Evolutionary conservation across 2,113 vertebrate species (phyloP).

Genomic region (Pelobates fuscus): DNA sequence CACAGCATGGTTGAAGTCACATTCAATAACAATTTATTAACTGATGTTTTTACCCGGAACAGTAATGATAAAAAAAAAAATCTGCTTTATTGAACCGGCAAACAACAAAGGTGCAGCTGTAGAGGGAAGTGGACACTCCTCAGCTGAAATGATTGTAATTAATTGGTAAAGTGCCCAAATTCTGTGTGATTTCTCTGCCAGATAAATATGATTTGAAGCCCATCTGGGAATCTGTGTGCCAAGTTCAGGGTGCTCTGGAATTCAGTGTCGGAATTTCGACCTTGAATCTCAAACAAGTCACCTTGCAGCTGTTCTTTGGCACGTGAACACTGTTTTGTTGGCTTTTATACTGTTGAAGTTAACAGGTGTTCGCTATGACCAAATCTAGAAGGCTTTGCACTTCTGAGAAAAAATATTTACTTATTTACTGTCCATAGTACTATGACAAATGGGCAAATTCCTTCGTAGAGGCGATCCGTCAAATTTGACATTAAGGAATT

Average conservation of each 20-base stretch:
- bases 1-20: no score
- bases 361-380: conserved; percentile 34
- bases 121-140: no score
- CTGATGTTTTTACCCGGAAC: no score
- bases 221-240: not conserved
- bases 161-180: not conserved
- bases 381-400: conserved; percentile 18
- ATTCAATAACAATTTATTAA: no score
- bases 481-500: no score
- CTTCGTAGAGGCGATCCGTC: no score
- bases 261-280: conserved; percentile 15
- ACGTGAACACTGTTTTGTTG: conserved; percentile 24
- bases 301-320: conserved; percentile 40
- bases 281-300: conserved; percentile 20
- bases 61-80: no score
- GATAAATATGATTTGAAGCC: not conserved
- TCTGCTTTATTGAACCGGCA: no score
- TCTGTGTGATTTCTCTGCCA: not conserved
- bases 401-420: conserved; percentile 13
- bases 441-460: no score
- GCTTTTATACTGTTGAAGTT: conserved; percentile 12
- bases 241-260: conserved; percentile 1
- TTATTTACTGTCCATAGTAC: not conserved
- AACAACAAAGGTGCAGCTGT: no score
- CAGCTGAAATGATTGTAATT: no score